A percentile compares a stretch with the other conserved stretches of the same genome.
Evolutionary conservation across 1,140 invertebrate species (phyloP).

Genomic region (Homarus americanus): DNA sequence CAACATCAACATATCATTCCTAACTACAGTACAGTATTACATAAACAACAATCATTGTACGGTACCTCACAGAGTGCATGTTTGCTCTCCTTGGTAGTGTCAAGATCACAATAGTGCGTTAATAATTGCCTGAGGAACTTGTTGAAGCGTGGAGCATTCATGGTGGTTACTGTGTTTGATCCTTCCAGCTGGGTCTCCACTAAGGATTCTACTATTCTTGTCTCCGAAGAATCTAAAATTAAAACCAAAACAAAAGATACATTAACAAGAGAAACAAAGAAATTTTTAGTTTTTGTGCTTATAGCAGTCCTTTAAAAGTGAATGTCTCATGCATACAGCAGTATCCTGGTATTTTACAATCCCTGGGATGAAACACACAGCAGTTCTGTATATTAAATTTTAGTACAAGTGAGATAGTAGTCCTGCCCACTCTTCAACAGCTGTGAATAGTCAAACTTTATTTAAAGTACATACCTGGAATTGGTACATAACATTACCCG

Average conservation of each 20-base stretch:
- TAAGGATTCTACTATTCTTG: constrained; percentile 19
- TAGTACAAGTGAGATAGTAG: too few species aligned
- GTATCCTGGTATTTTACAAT: too few species aligned
- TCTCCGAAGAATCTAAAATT: constrained; percentile 20
- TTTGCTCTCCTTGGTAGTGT: constrained; percentile 31
- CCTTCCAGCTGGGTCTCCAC: constrained; percentile 38
- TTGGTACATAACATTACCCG: too few species aligned
- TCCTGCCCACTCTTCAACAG: too few species aligned
- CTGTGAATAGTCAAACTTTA: too few species aligned
- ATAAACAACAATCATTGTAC: too few species aligned
- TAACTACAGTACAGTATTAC: too few species aligned
- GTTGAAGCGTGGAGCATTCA: constrained; percentile 54
- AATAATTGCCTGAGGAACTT: constrained; percentile 50
- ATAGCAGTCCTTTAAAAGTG: not conserved
- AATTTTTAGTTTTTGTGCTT: not conserved
- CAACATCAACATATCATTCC: too few species aligned
- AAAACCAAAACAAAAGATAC: constrained; percentile 13
- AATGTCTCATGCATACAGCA: too few species aligned
- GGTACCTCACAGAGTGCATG: constrained; percentile 54
- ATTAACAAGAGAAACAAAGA: not conserved
- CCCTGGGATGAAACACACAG: too few species aligned
- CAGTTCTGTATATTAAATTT: too few species aligned
- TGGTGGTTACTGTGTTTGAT: constrained; percentile 12
- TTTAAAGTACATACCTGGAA: too few species aligned
- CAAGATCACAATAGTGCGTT: constrained; percentile 35